Evolutionary conservation across 2,888 invertebrate species (phyloP).

Genomic region (Patella depressa): DNA sequence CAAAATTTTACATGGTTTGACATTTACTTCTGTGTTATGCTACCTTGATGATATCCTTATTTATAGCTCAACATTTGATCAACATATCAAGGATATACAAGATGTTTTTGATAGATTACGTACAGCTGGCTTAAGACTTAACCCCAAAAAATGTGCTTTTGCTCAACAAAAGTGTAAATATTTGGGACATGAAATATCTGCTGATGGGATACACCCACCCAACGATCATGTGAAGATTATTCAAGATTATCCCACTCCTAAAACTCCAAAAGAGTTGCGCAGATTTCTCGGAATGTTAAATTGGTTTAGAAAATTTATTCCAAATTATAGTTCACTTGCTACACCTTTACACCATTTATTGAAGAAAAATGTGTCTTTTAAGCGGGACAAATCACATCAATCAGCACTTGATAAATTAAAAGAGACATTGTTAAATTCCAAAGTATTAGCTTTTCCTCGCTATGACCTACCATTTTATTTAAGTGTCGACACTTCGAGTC

Average conservation of each 20-base stretch:
- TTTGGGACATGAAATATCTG: constrained; percentile 30
- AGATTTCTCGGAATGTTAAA: constrained; percentile 29
- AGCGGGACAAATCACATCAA: constrained; percentile 19
- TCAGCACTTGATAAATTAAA: constrained; percentile 14
- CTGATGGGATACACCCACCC: constrained; percentile 22
- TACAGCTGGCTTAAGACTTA: constrained; percentile 26
- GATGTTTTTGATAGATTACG: constrained; percentile 23
- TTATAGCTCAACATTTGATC: constrained; percentile 22
- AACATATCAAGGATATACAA: constrained; percentile 13
- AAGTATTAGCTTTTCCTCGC: constrained; percentile 27
- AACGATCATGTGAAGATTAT: constrained; percentile 13
- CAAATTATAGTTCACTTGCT: constrained; percentile 23
- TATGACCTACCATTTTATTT: constrained; percentile 25
- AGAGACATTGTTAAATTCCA: constrained; percentile 16
- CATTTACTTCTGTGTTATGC: constrained; percentile 32
- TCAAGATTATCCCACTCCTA: constrained; percentile 19
- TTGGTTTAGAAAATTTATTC: constrained; percentile 36
- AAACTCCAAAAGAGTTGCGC: constrained; percentile 24
- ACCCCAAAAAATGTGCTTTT: constrained; percentile 32
- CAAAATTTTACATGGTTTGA: constrained; percentile 31
- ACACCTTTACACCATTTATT: constrained; percentile 16
- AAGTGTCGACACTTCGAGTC: constrained; percentile 22
- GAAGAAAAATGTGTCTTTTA: constrained; percentile 19
- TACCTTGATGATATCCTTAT: constrained; percentile 40
- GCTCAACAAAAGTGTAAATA: constrained; percentile 22